Conservation (phyloP, 2,888 invertebrate genomes). For the Strigamia crassipes region DNA sequence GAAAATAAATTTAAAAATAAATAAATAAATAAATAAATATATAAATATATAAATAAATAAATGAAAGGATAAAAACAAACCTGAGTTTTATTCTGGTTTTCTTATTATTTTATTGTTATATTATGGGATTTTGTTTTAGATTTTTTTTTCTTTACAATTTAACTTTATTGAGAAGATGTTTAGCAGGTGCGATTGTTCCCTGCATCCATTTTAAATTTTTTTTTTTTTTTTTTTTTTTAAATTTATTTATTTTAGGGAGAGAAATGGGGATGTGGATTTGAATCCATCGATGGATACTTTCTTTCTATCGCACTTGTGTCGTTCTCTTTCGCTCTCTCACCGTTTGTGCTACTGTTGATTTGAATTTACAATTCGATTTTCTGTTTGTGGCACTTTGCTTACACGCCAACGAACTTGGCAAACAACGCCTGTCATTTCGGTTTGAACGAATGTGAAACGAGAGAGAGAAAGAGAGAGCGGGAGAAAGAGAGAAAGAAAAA, state of each 20-base stretch:
- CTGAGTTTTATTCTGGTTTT: no score
- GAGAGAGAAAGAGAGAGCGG: not conserved
- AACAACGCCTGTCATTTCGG: slow-evolving; percentile 34
- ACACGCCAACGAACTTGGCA: slow-evolving; percentile 40
- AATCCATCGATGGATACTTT: slow-evolving; percentile 29
- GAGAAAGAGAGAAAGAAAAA: not conserved
- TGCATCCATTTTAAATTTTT: not conserved
- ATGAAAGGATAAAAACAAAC: no score
- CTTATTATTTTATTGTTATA: not conserved
- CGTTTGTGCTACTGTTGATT: slow-evolving; percentile 38
- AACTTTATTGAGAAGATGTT: not conserved
- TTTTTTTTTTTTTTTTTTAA: not conserved
- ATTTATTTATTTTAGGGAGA: not conserved
- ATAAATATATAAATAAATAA: no score
- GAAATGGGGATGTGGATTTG: not conserved
- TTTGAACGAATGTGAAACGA: not conserved
- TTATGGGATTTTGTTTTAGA: not conserved
- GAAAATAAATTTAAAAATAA: no score
- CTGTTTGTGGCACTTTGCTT: slow-evolving; percentile 42
- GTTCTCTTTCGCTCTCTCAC: not conserved
- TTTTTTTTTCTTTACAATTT: not conserved
- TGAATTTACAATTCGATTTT: slow-evolving; percentile 42
- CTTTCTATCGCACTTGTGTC: slow-evolving; percentile 6
- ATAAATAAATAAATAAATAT: no score
- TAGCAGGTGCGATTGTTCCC: slow-evolving; percentile 28